These are phyloP conservation scores for Papilio demoleus DNA, from an alignment of 2,888 invertebrate species.

Conservation along the genomic window DNA sequence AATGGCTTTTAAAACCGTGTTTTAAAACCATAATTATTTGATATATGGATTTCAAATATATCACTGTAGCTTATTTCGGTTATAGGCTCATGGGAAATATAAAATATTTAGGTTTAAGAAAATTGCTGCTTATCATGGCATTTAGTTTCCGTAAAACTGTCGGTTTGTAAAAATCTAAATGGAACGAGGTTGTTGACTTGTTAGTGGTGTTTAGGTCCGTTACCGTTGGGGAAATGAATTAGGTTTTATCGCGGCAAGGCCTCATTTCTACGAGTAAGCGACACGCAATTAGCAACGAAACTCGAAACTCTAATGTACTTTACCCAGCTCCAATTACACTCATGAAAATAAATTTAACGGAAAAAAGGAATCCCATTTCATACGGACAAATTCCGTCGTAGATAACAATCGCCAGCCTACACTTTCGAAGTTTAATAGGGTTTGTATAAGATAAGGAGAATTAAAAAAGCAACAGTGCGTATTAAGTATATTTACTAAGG, in stretches of 20 bases:
- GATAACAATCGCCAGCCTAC: not conserved
- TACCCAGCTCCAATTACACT: slow-evolving; percentile 10
- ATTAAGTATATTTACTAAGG: not conserved
- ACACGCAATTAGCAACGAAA: slow-evolving; percentile 58
- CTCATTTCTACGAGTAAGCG: slow-evolving; percentile 52
- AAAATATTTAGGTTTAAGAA: not conserved
- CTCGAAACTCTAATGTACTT: not conserved
- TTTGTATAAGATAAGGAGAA: too few species aligned
- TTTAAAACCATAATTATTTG: too few species aligned
- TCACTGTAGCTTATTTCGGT: not conserved
- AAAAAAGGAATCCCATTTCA: not conserved
- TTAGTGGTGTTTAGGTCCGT: slow-evolving; percentile 41
- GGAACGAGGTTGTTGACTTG: slow-evolving; percentile 63
- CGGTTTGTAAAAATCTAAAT: slow-evolving; percentile 61
- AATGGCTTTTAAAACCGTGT: too few species aligned
- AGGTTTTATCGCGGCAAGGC: slow-evolving; percentile 58
- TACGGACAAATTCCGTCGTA: not conserved
- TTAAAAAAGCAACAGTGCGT: not conserved
- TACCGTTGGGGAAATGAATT: slow-evolving; percentile 53
- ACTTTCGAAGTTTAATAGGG: not conserved
- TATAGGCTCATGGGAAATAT: not conserved
- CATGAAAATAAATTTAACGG: slow-evolving; percentile 7
- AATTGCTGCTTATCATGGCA: not conserved
- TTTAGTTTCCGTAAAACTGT: slow-evolving; percentile 47
- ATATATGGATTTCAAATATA: too few species aligned